Evolutionary conservation across 1,140 invertebrate species (phyloP).

Genomic region (Apis dorsata): DNA sequence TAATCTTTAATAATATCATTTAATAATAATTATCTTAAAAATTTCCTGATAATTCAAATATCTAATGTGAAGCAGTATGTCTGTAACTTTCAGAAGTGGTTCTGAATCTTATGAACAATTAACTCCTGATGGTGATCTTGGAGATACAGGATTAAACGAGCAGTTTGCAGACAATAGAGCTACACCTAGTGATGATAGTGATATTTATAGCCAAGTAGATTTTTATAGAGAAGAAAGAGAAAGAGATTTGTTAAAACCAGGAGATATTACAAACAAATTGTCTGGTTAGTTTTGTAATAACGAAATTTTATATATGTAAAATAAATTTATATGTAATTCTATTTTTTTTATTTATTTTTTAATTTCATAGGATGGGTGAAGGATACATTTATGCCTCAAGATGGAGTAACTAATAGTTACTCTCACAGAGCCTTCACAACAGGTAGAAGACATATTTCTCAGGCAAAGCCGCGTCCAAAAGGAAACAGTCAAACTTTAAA

Average conservation of each 20-base stretch:
- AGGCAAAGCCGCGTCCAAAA: constrained; percentile 85
- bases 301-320: not conserved
- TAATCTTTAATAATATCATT: not conserved
- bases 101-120: constrained; percentile 92
- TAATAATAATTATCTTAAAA: not conserved
- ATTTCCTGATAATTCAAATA: constrained; percentile 61
- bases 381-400: constrained; percentile 84
- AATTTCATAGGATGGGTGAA: constrained; percentile 82
- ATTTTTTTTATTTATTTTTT: constrained; percentile 37
- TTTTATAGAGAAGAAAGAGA: constrained; percentile 78
- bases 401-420: constrained; percentile 83
- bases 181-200: constrained; percentile 85
- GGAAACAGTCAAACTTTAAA: constrained; percentile 90
- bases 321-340: not conserved
- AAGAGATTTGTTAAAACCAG: constrained; percentile 73
- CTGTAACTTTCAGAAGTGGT: constrained; percentile 83
- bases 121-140: constrained; percentile 82
- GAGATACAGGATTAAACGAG: constrained; percentile 78
- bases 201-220: constrained; percentile 84
- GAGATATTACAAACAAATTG: constrained; percentile 75
- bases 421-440: constrained; percentile 91
- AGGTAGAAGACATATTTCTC: constrained; percentile 84
- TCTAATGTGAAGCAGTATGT: constrained; percentile 80
- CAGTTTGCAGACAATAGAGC: constrained; percentile 77
- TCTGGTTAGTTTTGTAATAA: constrained; percentile 68